Base-by-base conservation (phyloP, 2,797 vertebrate species). In the Leptodactylus fallax region DNA sequence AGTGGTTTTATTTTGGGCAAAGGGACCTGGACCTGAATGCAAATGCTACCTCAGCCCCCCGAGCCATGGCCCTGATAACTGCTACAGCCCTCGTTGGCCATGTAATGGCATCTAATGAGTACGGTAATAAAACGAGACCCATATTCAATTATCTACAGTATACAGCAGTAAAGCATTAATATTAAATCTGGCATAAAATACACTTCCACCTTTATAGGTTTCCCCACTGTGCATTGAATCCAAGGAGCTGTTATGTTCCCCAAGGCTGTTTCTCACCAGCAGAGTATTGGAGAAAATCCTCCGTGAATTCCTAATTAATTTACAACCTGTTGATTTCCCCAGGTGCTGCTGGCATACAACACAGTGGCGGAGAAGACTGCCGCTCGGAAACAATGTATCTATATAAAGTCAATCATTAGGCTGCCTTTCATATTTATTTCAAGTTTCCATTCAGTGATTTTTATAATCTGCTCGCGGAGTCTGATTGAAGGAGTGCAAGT, bases 241-340 rank as follows among this genome's bases (percentile, higher is more conserved):
- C 63, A 83, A 86, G 88, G 69, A 86, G 77, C 79, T 79, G 85
- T 79, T 83, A 17, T 67, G 69, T 86, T 61, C 88, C 88, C 85
- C 55, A 77, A 45, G 88, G 88, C 88, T 71, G 84, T 83, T 89
- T 86, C 84, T 86, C 61, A 86, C 88, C 86, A 85, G 81, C 85
- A 12, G 72, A 89, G 74, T 78, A 89, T 86, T 79, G 88, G 45
- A 89, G 87, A 78, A 86, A 89, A 67, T 82, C 88, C 88, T 78
- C 61, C n/a, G 88, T 49, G 88, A 85, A 89, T 89, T 83, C 79
- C 84, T 89, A 86, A 89, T 89, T 89, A 89, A 89, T 89, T 86
- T 89, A 86, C 88, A 89, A 89, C 84, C 85, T 89, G 88, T 89
- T 86, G 84, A 86, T 89, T 77, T 86, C 88, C 88, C 88, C 88